Evolutionary conservation across 2,113 vertebrate species (phyloP).

Genomic region (Zosterops borbonicus): DNA sequence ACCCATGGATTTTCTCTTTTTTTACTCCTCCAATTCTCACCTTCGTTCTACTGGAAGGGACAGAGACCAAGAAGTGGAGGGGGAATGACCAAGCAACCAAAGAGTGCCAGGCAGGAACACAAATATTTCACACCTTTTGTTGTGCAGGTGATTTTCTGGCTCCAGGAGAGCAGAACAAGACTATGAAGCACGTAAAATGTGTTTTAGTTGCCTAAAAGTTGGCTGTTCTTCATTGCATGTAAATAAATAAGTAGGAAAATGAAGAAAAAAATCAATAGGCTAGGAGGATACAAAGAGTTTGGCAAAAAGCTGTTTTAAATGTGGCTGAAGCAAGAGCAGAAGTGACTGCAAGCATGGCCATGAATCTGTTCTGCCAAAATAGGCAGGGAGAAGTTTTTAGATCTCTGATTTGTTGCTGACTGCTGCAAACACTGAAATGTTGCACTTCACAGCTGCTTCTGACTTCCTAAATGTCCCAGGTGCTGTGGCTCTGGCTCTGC

Average conservation of each 20-base stretch:
- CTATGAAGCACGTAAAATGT: background rate
- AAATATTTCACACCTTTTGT: background rate
- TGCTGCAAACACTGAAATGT: conserved; percentile 24
- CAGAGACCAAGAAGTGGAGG: background rate
- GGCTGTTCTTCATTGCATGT: background rate
- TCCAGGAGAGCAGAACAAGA: background rate
- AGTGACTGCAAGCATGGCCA: background rate
- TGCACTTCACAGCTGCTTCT: conserved; percentile 9
- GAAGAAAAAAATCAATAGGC: background rate
- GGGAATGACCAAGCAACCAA: background rate
- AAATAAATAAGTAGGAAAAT: background rate
- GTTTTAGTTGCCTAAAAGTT: background rate
- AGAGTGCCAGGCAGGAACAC: background rate
- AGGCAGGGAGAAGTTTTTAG: background rate
- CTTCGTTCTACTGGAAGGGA: background rate
- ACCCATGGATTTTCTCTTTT: background rate
- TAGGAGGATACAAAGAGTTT: conserved; percentile 11
- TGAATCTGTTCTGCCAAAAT: background rate
- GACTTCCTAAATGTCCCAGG: background rate
- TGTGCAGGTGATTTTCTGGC: background rate
- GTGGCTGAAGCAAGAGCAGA: conserved; percentile 13
- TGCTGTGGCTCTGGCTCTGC: background rate
- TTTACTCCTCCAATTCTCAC: background rate
- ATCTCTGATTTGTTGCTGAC: background rate
- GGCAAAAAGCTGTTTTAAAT: background rate